Conservation (phyloP, 2,888 invertebrate species). For the Ichneumon xanthorius region DNA sequence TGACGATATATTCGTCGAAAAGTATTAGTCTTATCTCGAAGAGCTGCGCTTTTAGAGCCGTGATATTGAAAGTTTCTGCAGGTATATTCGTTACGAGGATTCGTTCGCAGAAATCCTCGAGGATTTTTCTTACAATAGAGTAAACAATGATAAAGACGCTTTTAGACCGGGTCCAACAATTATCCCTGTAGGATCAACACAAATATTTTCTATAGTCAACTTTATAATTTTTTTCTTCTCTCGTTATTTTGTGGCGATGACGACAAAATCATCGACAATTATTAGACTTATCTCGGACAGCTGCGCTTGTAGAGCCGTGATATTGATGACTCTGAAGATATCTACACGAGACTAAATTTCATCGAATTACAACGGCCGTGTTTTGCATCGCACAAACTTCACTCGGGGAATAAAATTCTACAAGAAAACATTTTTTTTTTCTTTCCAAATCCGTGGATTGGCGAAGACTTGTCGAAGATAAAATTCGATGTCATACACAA, state of each 20-base stretch:
- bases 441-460: too few relatives aligned
- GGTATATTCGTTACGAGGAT: slow-evolving; percentile 1
- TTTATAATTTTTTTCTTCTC: background rate
- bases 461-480: too few relatives aligned
- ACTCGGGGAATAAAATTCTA: too few relatives aligned
- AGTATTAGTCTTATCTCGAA: slow-evolving; percentile 11
- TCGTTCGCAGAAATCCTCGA: background rate
- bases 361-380: too few relatives aligned
- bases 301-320: slow-evolving; percentile 15
- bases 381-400: too few relatives aligned
- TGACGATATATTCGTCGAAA: slow-evolving; percentile 32
- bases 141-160: background rate
- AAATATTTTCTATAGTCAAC: background rate
- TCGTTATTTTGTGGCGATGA: background rate
- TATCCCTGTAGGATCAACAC: background rate
- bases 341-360: too few relatives aligned
- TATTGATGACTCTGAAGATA: background rate
- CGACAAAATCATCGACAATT: slow-evolving; percentile 14
- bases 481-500: too few relatives aligned
- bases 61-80: background rate
- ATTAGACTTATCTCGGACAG: background rate
- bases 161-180: background rate
- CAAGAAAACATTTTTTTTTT: too few relatives aligned
- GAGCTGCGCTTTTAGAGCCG: slow-evolving; percentile 22
- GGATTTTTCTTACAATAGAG: background rate